These are phyloP conservation scores for Mustela lutreola DNA, from an alignment of 2,113 vertebrate genomes.

Conservation along the genomic window DNA sequence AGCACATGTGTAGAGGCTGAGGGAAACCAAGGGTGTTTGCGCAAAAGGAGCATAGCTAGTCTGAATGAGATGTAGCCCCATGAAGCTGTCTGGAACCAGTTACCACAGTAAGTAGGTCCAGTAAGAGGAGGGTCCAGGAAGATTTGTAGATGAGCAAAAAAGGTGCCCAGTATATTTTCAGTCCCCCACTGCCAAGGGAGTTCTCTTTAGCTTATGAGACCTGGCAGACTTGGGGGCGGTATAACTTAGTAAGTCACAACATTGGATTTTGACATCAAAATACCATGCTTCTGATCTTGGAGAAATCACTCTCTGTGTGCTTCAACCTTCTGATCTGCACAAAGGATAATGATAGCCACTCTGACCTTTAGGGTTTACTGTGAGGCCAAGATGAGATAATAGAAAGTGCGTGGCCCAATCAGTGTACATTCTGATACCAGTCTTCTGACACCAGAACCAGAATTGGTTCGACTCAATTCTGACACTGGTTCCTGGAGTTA, in stretches of 20 bases:
- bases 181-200: neutral
- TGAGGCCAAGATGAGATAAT: neutral
- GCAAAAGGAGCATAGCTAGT: neutral
- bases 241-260: neutral
- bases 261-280: neutral
- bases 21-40: neutral
- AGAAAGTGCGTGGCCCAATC: neutral
- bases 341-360: neutral
- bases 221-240: neutral
- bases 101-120: neutral
- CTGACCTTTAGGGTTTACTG: neutral
- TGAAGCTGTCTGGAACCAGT: neutral
- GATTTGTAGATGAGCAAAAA: neutral
- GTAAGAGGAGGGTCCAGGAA: neutral
- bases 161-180: neutral
- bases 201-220: neutral
- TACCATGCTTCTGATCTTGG: neutral
- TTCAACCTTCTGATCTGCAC: neutral
- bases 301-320: neutral
- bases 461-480: neutral
- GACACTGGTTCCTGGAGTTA: neutral
- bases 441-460: neutral
- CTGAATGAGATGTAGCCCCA: neutral
- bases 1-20: neutral
- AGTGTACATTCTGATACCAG: neutral